Evolutionary conservation across 1,140 invertebrate species (phyloP), one percentile per base, ranked within the genome.

Genomic region (Zophobas morio): DNA sequence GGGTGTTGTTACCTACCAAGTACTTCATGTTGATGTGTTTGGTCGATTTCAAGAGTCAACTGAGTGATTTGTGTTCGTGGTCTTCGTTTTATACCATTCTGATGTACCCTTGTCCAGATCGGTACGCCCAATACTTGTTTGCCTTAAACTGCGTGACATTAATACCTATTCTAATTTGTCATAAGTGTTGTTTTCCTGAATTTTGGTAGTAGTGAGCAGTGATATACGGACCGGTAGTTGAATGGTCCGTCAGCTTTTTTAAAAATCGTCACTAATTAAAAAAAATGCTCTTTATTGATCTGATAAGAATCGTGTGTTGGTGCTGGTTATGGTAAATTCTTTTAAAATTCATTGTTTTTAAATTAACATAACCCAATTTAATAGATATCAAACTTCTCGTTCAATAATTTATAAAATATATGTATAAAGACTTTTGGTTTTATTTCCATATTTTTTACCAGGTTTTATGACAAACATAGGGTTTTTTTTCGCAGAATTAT

Each of bases 21-120:
- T 81, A 79, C 75, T 82, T 82, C 81, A 82, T 82, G 78, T n/a
- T 82, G 80, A 37, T 72, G 54, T 79, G 35, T 6, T 74, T 42
- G 71, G 70, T 79, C 47, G 51, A 77, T 49, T 33, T 63, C 32
- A 8, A 51, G 42, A 75, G 72, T 74, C 57, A 74, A 78, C 77
- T 78, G 66, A 51, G 35, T 47, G 51, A 33, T 53, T 56, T 56
- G 35, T 74, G 46, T 2, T 20, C 35, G n/a, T 53, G 56, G 39
- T 74, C 71, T 56, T 42, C 54, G 37, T 74, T 77, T 66, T 74
- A 73, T 73, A 78, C 70, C 42, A 4, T 32, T 66, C 60, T 2
- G 56, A 66, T 66, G 60, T 66, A 66, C 60, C 60, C 60, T 42
- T 42, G 60, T 32, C 57, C 34, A 33, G 34, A 34, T 53, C 5